Percentiles rank a stretch among this genome's conserved stretches.
phyloP scores from a whole-genome alignment of 1,140 invertebrate species.

The Trichonephila inaurata region DNA sequence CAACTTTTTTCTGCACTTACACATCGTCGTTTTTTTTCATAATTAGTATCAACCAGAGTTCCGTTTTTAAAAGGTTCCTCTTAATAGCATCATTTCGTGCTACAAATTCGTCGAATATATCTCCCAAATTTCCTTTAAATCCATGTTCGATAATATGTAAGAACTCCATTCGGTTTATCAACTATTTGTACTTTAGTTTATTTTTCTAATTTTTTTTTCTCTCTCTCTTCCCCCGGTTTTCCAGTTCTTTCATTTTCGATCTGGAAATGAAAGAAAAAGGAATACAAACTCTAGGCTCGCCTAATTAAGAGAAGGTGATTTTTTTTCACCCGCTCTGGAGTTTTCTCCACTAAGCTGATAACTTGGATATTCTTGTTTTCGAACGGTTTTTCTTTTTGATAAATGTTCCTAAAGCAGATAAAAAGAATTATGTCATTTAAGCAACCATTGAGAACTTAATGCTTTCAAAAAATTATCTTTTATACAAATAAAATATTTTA shows the following conservation, averaged over 20 bases:
- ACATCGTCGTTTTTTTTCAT: constrained; percentile 34
- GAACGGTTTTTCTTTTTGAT: constrained; percentile 55
- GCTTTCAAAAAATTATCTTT: constrained; percentile 64
- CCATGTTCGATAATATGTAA: constrained; percentile 59
- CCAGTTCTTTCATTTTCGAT: constrained; percentile 39
- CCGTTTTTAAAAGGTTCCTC: constrained; percentile 52
- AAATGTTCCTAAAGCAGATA: constrained; percentile 45
- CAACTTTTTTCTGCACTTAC: not conserved
- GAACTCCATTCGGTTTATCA: constrained; percentile 58
- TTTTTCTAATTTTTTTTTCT: constrained; percentile 34
- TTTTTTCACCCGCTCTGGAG: constrained; percentile 10
- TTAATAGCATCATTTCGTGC: constrained; percentile 62
- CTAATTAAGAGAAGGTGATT: constrained; percentile 45
- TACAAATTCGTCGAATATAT: constrained; percentile 64
- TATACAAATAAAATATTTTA: constrained; percentile 68
- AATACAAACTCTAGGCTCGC: constrained; percentile 15
- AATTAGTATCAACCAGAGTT: constrained; percentile 52
- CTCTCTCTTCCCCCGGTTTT: constrained; percentile 7
- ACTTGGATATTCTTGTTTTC: constrained; percentile 60
- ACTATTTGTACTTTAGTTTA: constrained; percentile 56
- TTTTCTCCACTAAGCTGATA: constrained; percentile 44
- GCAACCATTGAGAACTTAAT: constrained; percentile 59
- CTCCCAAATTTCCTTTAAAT: constrained; percentile 60
- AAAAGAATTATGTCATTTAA: constrained; percentile 65
- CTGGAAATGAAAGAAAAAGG: constrained; percentile 49